Conservation (phyloP, 2,888 invertebrate genomes). For the Odontomyia ornata region DNA sequence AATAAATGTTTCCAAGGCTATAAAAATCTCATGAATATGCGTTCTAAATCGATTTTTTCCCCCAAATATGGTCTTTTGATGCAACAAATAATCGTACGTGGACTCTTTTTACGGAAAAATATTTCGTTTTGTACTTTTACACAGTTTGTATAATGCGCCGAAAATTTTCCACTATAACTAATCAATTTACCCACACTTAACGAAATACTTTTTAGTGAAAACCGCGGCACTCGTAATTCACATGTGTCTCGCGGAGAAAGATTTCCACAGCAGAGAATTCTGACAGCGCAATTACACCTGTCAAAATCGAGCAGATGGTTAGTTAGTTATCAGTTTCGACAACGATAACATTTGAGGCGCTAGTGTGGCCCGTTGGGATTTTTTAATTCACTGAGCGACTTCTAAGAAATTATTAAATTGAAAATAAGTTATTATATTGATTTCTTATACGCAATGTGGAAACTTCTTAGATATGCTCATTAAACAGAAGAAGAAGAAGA, state of each 20-base stretch:
- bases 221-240: constrained; percentile 45
- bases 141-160: neutral
- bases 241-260: constrained; percentile 45
- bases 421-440: too few species aligned
- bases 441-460: too few species aligned
- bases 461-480: too few species aligned
- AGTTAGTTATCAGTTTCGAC: neutral
- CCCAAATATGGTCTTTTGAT: constrained; percentile 34
- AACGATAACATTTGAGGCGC: too few species aligned
- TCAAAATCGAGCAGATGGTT: constrained; percentile 30
- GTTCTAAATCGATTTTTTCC: constrained; percentile 43
- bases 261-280: constrained; percentile 45
- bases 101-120: neutral
- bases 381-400: too few species aligned
- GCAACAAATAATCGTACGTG: neutral
- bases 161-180: neutral
- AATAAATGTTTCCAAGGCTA: constrained; percentile 6
- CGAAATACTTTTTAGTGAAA: constrained; percentile 42
- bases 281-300: constrained; percentile 37
- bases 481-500: too few species aligned
- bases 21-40: neutral
- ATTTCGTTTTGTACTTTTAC: too few species aligned
- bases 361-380: too few species aligned
- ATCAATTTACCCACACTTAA: constrained; percentile 30
- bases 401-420: too few species aligned